Evolutionary conservation across 2,797 vertebrate genomes (phyloP), one percentile per base, ranked within the genome.

Genomic region (Dipus sagitta): DNA sequence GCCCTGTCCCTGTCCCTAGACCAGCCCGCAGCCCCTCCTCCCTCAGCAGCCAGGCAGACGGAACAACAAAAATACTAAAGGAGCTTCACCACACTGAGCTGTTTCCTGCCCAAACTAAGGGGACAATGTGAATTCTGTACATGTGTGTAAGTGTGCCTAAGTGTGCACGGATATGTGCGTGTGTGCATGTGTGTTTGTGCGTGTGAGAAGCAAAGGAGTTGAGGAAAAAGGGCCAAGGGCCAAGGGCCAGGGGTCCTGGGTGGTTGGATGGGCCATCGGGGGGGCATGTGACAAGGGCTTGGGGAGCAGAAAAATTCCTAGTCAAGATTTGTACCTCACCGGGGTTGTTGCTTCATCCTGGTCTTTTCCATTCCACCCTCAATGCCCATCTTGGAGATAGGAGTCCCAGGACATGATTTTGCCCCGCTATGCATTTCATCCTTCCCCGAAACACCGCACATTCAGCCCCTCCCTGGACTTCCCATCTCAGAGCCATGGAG

Each of bases 51-150:
- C 95, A 96, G 96, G 92, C 92, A 96, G 91, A 93, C 88, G 11
- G 71, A 96, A 92, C 96, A 93, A 96, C 95, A 94, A 94, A 96
- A 94, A 90, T 88, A 93, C 95, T 96, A 96, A 96, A 92, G 91
- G 95, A 94, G 83, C 93, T 96, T 96, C 91, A 76, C 80, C 90
- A 80, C 92, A 79, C 93, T 94, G 93, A 96, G 96, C 94, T 96
- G 95, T 97, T 93, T 95, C 93, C 96, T 96, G 93, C 96, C 95
- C 96, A 86, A 42, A 93, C 64, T 42, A 83, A 95, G 93, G 93
- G 92, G 91, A 84, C 94, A 58, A 95, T 95, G 93, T 96, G 93
- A 96, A 91, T 84, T 89, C 34, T 68, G 92, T 92, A 95, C 1
- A 34, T 5, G 78, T 21, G 64, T 62, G 68, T 65, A 23, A 34